These are phyloP conservation scores for Aleadryas rufinucha DNA, from an alignment of 2,113 vertebrate species.

Conservation along the genomic window DNA sequence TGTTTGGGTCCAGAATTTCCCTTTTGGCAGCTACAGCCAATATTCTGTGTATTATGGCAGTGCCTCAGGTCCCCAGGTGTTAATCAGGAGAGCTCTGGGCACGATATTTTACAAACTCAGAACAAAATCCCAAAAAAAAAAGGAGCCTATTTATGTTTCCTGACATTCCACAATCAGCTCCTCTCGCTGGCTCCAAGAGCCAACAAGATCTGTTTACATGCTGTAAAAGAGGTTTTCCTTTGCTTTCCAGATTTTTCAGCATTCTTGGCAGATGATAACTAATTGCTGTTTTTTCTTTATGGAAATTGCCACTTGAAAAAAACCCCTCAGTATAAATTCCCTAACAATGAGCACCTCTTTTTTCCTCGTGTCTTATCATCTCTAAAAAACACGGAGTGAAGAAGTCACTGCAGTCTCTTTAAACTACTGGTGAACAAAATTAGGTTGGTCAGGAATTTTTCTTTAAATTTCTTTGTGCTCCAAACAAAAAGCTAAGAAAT, in stretches of 20 bases:
- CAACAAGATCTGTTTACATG: neutral
- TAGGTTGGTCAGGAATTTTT: neutral
- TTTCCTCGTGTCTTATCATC: neutral
- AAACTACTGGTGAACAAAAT: neutral
- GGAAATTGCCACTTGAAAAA: neutral
- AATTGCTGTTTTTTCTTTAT: neutral
- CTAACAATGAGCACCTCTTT: neutral
- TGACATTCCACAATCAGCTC: neutral
- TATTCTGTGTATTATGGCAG: neutral
- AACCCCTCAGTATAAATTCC: neutral
- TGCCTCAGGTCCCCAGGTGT: neutral
- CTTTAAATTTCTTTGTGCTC: neutral
- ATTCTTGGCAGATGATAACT: neutral
- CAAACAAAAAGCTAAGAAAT: neutral
- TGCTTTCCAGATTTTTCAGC: neutral
- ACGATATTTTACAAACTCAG: neutral
- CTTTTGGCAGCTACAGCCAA: neutral
- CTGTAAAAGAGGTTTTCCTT: neutral
- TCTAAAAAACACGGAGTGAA: neutral
- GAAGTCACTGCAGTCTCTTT: neutral
- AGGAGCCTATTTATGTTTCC: neutral
- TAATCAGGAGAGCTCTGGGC: neutral
- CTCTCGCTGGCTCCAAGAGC: neutral
- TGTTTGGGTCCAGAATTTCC: neutral
- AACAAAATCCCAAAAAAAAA: neutral